Percentiles rank a stretch among this genome's conserved stretches.
These are phyloP conservation scores for Oreochromis niloticus DNA, from an alignment of 2,113 vertebrate species.

Conservation along the genomic window DNA sequence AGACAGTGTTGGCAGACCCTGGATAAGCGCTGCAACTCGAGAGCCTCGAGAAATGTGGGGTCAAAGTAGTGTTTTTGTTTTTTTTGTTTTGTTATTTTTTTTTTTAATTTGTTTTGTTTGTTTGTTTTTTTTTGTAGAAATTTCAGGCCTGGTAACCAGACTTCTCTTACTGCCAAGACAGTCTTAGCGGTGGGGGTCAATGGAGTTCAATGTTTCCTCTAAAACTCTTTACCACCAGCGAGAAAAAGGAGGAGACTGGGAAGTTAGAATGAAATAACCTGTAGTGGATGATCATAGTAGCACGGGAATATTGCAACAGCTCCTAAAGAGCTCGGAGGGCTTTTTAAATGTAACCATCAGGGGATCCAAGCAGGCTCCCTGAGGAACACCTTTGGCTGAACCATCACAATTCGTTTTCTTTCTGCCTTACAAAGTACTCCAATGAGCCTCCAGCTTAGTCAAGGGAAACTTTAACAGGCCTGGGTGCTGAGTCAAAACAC, in stretches of 20 bases:
- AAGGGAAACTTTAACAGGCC: background rate
- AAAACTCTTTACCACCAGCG: conserved; percentile 14
- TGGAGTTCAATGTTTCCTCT: conserved; percentile 59
- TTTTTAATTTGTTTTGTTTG: background rate
- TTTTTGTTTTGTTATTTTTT: background rate
- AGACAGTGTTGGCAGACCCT: background rate
- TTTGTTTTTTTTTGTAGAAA: background rate
- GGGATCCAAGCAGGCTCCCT: background rate
- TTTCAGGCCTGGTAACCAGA: conserved; percentile 26
- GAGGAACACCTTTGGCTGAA: background rate
- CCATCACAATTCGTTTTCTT: background rate
- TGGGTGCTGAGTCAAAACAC: background rate
- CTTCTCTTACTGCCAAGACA: background rate
- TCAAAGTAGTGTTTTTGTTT: conserved; percentile 33
- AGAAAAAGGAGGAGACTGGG: conserved; percentile 5
- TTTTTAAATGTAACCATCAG: conserved; percentile 4
- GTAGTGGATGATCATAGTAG: conserved; percentile 23
- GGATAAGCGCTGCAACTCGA: conserved; percentile 46
- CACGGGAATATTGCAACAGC: conserved; percentile 42
- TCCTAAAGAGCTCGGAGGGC: conserved; percentile 12
- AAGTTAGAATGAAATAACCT: conserved; percentile 46
- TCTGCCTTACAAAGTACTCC: conserved; percentile 23
- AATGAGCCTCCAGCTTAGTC: conserved; percentile 22
- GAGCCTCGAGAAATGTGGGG: conserved; percentile 42
- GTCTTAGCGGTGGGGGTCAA: conserved; percentile 19